Percentiles rank a stretch among this genome's conserved stretches.
Conservation (phyloP, 2,888 invertebrate genomes). For the Melanotus villosus region DNA sequence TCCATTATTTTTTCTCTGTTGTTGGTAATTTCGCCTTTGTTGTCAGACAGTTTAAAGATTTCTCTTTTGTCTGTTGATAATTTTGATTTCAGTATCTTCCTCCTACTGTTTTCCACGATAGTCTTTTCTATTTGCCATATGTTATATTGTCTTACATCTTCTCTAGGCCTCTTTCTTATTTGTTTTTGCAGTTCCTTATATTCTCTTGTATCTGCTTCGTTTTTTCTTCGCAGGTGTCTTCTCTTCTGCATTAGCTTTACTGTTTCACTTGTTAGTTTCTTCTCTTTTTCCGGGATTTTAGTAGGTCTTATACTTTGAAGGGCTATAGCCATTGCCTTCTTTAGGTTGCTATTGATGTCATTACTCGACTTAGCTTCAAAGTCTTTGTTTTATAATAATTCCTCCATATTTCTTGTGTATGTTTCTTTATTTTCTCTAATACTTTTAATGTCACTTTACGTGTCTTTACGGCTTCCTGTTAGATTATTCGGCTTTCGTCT, state of each 20-base stretch:
- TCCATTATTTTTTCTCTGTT: background rate
- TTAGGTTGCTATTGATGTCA: background rate
- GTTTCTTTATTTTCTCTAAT: background rate
- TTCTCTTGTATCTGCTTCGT: background rate
- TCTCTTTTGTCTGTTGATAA: background rate
- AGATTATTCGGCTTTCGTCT: background rate
- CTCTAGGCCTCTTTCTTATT: too few relatives aligned
- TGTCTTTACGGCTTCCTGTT: too few relatives aligned
- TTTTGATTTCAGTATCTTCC: background rate
- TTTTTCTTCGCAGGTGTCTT: background rate
- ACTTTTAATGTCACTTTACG: background rate
- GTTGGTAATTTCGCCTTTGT: background rate
- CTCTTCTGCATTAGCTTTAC: background rate
- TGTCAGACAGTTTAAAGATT: background rate
- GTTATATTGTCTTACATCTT: background rate
- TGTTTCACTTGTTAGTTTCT: background rate
- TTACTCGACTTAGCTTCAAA: background rate
- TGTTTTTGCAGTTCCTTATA: background rate
- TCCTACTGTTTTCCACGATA: background rate
- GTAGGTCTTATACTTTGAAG: background rate
- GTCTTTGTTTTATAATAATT: background rate
- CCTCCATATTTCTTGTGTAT: background rate
- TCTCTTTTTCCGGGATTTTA: background rate
- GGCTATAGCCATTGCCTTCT: background rate
- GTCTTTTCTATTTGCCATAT: background rate